Conservation (phyloP, 1,140 invertebrate species). For the Microplitis demolitor region DNA sequence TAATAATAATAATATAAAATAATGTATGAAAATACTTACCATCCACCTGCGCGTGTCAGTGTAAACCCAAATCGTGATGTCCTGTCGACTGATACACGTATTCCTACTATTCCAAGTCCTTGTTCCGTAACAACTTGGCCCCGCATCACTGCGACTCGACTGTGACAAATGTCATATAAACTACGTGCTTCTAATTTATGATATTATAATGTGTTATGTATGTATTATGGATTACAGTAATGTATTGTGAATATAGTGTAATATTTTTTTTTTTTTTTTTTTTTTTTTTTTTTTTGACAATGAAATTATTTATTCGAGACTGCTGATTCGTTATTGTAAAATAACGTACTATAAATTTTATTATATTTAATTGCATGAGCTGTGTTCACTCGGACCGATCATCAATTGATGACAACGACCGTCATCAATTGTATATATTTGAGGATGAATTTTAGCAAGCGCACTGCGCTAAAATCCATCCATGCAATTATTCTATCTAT, state of each 20-base stretch:
- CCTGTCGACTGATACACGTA: conserved; percentile 92
- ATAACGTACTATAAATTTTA: no score
- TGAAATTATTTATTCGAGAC: neutral
- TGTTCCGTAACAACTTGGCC: conserved; percentile 93
- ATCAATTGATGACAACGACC: no score
- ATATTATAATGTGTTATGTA: conserved; percentile 16
- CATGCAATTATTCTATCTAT: neutral
- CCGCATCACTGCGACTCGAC: conserved; percentile 97
- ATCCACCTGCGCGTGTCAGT: conserved; percentile 89
- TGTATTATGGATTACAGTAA: neutral
- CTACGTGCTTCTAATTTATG: conserved; percentile 38
- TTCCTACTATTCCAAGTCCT: conserved; percentile 93
- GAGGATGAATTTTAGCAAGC: no score
- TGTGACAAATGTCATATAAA: conserved; percentile 65
- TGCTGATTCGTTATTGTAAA: conserved; percentile 9
- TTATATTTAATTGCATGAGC: no score
- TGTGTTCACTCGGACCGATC: no score
- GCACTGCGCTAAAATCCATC: no score
- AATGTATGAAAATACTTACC: conserved; percentile 71
- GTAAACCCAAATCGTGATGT: conserved; percentile 96
- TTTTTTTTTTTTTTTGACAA: neutral
- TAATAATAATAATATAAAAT: neutral
- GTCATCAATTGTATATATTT: no score
- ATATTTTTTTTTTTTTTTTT: conserved; percentile 13
- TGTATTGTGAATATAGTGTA: neutral